Conservation (phyloP, 30 jellyfish, hydroid and myxozoan species). For the Chrysaora quinquecirrha region DNA sequence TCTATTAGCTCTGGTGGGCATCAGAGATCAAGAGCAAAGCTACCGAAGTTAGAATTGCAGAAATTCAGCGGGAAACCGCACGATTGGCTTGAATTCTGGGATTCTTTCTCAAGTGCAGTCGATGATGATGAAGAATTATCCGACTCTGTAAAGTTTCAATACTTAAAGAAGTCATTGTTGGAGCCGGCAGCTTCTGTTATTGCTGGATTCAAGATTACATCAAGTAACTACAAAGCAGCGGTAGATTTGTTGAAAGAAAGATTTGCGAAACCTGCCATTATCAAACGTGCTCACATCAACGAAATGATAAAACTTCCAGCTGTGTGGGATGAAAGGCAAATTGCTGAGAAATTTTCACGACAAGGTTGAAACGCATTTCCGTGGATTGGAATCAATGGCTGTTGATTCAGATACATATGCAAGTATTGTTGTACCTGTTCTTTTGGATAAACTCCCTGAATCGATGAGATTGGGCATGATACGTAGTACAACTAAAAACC, state of each 20-base stretch:
- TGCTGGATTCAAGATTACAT: conserved; percentile 37
- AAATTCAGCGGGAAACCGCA: conserved; percentile 22
- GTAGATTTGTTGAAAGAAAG: conserved; percentile 4
- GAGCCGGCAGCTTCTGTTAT: conserved; percentile 45
- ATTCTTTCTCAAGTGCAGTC: conserved; percentile 7
- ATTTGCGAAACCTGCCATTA: conserved; percentile 17
- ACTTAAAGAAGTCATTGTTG: conserved; percentile 30
- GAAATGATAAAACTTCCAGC: conserved; percentile 10
- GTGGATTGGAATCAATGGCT: neutral
- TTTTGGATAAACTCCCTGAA: conserved; percentile 10
- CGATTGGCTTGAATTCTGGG: conserved; percentile 36
- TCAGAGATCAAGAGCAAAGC: no score
- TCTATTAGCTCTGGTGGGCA: no score
- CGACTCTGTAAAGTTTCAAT: conserved; percentile 25
- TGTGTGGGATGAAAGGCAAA: conserved; percentile 20
- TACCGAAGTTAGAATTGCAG: neutral
- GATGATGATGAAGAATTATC: conserved; percentile 34
- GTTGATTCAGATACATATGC: conserved; percentile 7
- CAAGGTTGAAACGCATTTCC: conserved; percentile 22
- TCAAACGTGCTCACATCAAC: conserved; percentile 44
- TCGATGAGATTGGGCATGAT: neutral
- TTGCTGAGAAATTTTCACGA: conserved; percentile 5
- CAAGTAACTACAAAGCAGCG: conserved; percentile 29
- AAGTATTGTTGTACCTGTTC: conserved; percentile 15
- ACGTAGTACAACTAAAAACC: neutral